phyloP scores from a whole-genome alignment of 2,888 invertebrate genomes.

The Platycheirus rosarum region DNA sequence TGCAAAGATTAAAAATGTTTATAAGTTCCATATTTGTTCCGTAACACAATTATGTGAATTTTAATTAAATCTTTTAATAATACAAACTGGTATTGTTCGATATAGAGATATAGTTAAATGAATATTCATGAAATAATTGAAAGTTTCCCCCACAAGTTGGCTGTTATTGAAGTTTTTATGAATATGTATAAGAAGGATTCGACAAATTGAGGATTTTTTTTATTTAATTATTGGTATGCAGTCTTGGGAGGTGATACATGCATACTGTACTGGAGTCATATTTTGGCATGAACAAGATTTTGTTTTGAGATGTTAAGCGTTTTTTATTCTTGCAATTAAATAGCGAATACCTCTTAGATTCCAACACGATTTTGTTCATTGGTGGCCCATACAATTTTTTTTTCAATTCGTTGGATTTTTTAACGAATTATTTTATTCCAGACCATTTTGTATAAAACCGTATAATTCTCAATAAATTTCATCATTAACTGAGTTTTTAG shows the following conservation, averaged over 20 bases:
- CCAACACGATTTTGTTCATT: not conserved
- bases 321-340: not conserved
- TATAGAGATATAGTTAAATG: not conserved
- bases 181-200: slow-evolving; percentile 15
- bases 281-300: not conserved
- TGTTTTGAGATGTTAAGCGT: not conserved
- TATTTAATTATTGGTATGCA: no score
- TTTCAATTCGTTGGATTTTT: no score
- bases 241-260: no score
- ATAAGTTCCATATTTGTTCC: slow-evolving; percentile 45
- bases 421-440: no score
- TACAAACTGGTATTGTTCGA: slow-evolving; percentile 10
- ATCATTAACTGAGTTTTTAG: no score
- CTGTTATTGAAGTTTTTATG: slow-evolving; percentile 7
- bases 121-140: slow-evolving; percentile 25
- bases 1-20: slow-evolving; percentile 34
- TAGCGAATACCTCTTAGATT: not conserved
- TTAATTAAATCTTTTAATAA: slow-evolving; percentile 57
- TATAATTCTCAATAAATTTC: no score
- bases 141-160: slow-evolving; percentile 21
- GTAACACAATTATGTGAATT: slow-evolving; percentile 56
- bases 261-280: slow-evolving; percentile 1
- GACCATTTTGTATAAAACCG: no score
- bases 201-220: not conserved
- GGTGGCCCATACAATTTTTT: not conserved